Conservation (phyloP, 2,113 vertebrate species). For the Pelecanoides urinatrix region DNA sequence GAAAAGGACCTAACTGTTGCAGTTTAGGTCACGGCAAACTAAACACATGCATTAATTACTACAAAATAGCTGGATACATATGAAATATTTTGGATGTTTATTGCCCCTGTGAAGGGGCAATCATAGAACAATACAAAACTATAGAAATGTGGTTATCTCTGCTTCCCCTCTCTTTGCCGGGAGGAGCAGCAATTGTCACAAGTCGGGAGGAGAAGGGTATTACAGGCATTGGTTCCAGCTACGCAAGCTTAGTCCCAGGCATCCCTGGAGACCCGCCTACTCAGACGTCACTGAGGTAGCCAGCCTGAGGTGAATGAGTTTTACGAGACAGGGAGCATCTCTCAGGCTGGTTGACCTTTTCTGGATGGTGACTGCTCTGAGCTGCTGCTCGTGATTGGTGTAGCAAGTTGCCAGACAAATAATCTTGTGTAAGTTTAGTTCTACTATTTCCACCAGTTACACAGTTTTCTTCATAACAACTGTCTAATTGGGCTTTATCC, state of each 20-base stretch:
- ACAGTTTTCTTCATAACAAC: neutral
- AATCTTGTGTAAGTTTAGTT: neutral
- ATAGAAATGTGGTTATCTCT: neutral
- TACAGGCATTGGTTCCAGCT: neutral
- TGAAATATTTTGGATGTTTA: neutral
- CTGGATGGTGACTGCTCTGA: neutral
- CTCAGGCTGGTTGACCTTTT: neutral
- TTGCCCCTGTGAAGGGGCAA: neutral
- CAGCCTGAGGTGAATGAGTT: neutral
- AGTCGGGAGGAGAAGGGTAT: neutral
- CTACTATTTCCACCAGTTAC: neutral
- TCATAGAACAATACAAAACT: neutral
- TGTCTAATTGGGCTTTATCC: neutral
- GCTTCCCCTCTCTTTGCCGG: neutral
- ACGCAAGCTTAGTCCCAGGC: neutral
- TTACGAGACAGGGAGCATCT: neutral
- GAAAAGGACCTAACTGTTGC: neutral
- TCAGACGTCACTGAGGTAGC: neutral
- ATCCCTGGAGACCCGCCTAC: neutral
- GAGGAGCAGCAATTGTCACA: accelerated
- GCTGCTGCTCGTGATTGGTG: neutral
- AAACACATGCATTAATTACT: neutral
- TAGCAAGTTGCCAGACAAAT: neutral
- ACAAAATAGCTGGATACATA: neutral
- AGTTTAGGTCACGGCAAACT: neutral